Evolutionary conservation across 2,888 invertebrate species (phyloP).

Genomic region (Sepiola atlantica): DNA sequence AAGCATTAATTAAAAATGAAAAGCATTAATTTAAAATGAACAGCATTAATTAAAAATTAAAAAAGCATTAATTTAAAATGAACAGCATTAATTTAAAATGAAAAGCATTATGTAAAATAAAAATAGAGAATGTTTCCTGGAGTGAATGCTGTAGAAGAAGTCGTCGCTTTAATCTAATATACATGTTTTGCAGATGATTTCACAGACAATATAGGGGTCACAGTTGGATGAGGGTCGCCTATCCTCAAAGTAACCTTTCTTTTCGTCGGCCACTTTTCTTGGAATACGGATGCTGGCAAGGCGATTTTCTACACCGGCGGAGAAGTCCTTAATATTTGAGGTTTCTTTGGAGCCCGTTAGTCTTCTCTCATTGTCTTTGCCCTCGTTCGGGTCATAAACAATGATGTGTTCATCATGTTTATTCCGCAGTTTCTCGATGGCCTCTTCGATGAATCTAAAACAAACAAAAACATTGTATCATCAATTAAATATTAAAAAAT

Average conservation of each 20-base stretch:
- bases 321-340: conserved; percentile 96
- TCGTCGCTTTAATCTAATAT: not conserved
- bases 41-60: too few relatives aligned
- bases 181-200: conserved; percentile 49
- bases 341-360: conserved; percentile 95
- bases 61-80: too few relatives aligned
- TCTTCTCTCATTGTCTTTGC: conserved; percentile 95
- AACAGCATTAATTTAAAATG: too few relatives aligned
- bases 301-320: conserved; percentile 91
- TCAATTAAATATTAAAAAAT: too few relatives aligned
- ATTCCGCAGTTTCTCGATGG: conserved; percentile 94
- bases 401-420: conserved; percentile 94
- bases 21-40: too few relatives aligned
- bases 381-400: conserved; percentile 96
- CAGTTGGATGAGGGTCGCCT: conserved; percentile 79
- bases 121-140: too few relatives aligned
- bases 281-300: conserved; percentile 88
- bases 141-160: too few relatives aligned
- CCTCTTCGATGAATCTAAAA: conserved; percentile 90
- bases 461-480: not conserved
- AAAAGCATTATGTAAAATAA: too few relatives aligned
- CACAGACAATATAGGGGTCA: conserved; percentile 74
- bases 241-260: conserved; percentile 96
- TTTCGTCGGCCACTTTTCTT: conserved; percentile 86
- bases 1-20: too few relatives aligned